Evolutionary conservation across 2,113 vertebrate species (phyloP).

Genomic region (Azemiops feae): DNA sequence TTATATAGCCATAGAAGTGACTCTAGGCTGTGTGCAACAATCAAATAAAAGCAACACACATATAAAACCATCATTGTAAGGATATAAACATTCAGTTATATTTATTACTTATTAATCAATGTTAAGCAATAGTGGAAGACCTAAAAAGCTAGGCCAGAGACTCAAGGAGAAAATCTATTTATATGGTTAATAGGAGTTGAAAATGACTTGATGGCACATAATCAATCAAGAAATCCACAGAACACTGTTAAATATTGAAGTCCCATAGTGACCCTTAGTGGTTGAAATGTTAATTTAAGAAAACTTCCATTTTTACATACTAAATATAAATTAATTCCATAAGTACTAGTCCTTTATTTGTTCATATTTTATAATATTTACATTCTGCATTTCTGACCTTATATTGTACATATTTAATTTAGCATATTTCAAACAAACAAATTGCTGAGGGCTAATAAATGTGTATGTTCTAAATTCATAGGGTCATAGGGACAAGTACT

Average conservation of each 20-base stretch:
- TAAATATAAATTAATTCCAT: background rate
- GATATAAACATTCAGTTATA: too few species aligned
- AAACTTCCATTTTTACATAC: background rate
- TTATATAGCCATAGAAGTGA: background rate
- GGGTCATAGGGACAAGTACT: background rate
- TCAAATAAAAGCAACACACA: too few species aligned
- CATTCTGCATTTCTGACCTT: background rate
- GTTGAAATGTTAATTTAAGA: background rate
- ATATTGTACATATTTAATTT: slow-evolving; percentile 4
- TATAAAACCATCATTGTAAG: too few species aligned
- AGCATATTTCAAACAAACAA: background rate
- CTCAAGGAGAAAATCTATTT: background rate
- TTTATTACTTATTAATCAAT: too few species aligned
- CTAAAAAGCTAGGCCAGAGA: background rate
- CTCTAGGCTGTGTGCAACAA: too few species aligned
- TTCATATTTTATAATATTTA: background rate
- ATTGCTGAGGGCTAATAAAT: background rate
- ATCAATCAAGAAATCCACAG: background rate
- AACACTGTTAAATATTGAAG: background rate
- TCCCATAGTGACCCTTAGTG: slow-evolving; percentile 28
- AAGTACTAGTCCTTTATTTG: background rate
- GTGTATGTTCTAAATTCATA: background rate
- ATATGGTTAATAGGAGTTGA: background rate
- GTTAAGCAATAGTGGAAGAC: background rate
- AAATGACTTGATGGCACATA: background rate